Base-by-base conservation (phyloP, 2,888 invertebrate species). In the Parnassius mnemosyne region DNA sequence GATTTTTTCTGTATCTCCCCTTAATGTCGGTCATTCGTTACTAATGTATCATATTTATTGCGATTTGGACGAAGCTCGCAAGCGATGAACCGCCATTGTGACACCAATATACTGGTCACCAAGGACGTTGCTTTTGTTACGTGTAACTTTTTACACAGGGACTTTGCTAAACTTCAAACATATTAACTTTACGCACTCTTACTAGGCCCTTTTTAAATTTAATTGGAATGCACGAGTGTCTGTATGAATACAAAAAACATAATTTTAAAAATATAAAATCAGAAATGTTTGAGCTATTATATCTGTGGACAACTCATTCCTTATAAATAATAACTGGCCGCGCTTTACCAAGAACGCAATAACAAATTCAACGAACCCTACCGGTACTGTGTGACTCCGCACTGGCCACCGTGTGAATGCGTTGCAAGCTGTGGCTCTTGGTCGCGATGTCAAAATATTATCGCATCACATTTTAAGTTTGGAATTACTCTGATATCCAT, bases 341-440 rank as follows among this genome's bases (percentile, higher is more conserved):
- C 78, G 13, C 80, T 79, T 82, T 87, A 87, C 88, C 84, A 82
- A 87, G 90, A 90, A 90, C 83, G 90, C 84, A 84, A 90, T 91
- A 90, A 91, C 86, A 88, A 90, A 90, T 90, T 89, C 91, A 90
- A 90, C 89, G 91, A 91, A 91, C 91, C 85, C 87, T 88, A 85
- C 88, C 85, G 85, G 89, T 88, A 87, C 81, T 84, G 87, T 86
- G 87, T 84, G 87, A 89, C 84, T 88, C 82, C 79, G 77, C 57
- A 57, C 61, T 57, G 63, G 43, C 83, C 84, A 88, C 89, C 89
- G 90, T 90, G 90, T 90, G 90, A 89, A 90, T 87, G 83, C 84
- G 80, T 80, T 80, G 78, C 79, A 80, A 80, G 79, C 79, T 82
- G 76, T 78, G 78, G 80, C 79, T 84, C 85, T 87, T 83, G 79